Evolutionary conservation across 2,888 invertebrate species (phyloP).

Genomic region (Homarus gammarus): DNA sequence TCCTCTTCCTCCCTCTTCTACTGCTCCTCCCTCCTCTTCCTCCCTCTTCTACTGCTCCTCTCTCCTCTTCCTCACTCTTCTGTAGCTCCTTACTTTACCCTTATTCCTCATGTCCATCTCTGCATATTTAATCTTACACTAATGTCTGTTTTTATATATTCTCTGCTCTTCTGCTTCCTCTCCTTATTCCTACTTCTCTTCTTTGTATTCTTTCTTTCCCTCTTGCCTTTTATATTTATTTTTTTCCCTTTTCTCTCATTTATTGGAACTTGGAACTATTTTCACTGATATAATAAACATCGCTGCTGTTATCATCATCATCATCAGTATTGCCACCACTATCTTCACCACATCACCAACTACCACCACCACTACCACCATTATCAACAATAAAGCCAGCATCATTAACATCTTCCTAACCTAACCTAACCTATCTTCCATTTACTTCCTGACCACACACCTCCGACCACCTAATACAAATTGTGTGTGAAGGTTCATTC

Average conservation of each 20-base stretch:
- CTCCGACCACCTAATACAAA: no score
- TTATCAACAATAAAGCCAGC: no score
- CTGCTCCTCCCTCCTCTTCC: not conserved
- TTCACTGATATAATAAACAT: not conserved
- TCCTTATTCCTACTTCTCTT: not conserved
- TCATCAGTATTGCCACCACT: no score
- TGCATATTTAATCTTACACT: not conserved
- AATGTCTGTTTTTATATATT: no score
- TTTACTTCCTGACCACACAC: no score
- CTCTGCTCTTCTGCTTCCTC: not conserved
- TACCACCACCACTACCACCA: no score
- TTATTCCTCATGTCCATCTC: not conserved
- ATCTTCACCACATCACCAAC: no score
- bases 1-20: not conserved
- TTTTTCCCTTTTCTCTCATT: not conserved
- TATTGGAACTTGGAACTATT: no score
- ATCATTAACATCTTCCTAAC: no score
- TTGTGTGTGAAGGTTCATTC: no score
- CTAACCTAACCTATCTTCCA: no score
- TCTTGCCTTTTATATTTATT: not conserved
- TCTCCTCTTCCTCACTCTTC: not conserved
- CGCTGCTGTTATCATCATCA: no score
- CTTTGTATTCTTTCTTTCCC: not conserved
- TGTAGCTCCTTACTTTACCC: not conserved
- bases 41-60: not conserved